Conservation (phyloP, 1,140 invertebrate species). For the Pseudachorutes palmiensis region DNA sequence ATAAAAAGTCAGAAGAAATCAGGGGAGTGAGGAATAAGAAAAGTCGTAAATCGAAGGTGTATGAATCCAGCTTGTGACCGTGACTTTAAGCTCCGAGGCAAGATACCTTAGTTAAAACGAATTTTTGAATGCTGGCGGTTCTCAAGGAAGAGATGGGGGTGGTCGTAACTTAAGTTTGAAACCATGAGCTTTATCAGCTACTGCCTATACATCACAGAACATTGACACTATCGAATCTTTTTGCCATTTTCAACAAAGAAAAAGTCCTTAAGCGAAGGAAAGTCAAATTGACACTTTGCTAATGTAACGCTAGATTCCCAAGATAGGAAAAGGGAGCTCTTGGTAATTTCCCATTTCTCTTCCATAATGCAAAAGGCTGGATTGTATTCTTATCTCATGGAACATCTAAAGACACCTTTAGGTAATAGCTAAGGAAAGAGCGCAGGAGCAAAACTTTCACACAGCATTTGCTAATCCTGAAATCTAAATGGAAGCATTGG, state of each 20-base stretch:
- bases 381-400: slow-evolving; percentile 3
- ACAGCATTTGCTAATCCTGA: too few species aligned
- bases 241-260: slow-evolving; percentile 22
- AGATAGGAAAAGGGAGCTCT: slow-evolving; percentile 16
- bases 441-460: too few species aligned
- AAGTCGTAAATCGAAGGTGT: slow-evolving; percentile 38
- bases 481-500: too few species aligned
- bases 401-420: not conserved
- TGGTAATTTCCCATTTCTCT: slow-evolving; percentile 3
- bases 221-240: slow-evolving; percentile 38
- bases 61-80: slow-evolving; percentile 33
- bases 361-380: not conserved
- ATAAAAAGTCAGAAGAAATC: not conserved
- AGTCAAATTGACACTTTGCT: slow-evolving; percentile 37
- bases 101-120: not conserved
- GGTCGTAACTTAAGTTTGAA: slow-evolving; percentile 20
- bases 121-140: not conserved
- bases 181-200: slow-evolving; percentile 25
- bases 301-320: slow-evolving; percentile 38
- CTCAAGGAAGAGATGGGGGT: slow-evolving; percentile 3
- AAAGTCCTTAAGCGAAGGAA: not conserved
- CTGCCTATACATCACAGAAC: slow-evolving; percentile 38
- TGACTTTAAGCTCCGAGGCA: slow-evolving; percentile 24
- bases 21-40: slow-evolving; percentile 20
- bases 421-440: slow-evolving; percentile 22